Conservation (phyloP, 1,140 invertebrate species). For the Sycophaga agraensis region DNA sequence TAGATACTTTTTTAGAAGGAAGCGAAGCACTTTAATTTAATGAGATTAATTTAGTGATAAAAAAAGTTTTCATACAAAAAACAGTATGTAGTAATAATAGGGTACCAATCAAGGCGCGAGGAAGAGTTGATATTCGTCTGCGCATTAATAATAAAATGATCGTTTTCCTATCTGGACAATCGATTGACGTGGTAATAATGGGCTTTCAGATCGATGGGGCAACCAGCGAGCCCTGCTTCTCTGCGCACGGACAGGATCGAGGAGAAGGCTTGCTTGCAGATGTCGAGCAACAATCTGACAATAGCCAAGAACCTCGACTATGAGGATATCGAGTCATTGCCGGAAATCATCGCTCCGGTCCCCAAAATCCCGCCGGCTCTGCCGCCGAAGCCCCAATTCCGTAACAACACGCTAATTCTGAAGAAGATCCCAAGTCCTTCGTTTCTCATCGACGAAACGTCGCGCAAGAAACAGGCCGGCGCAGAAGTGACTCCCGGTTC, state of each 20-base stretch:
- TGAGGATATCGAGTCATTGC: constrained; percentile 56
- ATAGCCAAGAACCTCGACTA: constrained; percentile 65
- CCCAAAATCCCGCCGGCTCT: constrained; percentile 67
- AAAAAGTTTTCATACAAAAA: too few species aligned
- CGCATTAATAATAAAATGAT: too few species aligned
- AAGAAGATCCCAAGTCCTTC: constrained; percentile 66
- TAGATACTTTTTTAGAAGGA: too few species aligned
- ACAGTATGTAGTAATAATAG: too few species aligned
- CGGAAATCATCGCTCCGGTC: constrained; percentile 51
- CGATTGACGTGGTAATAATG: too few species aligned
- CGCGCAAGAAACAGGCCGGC: constrained; percentile 56
- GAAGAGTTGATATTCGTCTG: too few species aligned
- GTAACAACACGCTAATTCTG: constrained; percentile 59
- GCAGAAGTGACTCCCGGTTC: background rate
- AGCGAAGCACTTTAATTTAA: too few species aligned
- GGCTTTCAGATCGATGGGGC: constrained; percentile 18
- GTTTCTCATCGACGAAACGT: constrained; percentile 64
- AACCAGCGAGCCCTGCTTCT: constrained; percentile 25
- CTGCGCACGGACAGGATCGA: constrained; percentile 46
- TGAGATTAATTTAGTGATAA: too few species aligned
- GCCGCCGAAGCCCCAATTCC: constrained; percentile 69
- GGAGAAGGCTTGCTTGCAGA: constrained; percentile 50
- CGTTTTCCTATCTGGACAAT: too few species aligned
- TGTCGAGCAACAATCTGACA: constrained; percentile 49
- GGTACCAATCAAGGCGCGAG: too few species aligned